A percentile compares a stretch with the other conserved stretches of the same genome.
Evolutionary conservation across 2,113 vertebrate genomes (phyloP).

Genomic region (Clupea harengus): DNA sequence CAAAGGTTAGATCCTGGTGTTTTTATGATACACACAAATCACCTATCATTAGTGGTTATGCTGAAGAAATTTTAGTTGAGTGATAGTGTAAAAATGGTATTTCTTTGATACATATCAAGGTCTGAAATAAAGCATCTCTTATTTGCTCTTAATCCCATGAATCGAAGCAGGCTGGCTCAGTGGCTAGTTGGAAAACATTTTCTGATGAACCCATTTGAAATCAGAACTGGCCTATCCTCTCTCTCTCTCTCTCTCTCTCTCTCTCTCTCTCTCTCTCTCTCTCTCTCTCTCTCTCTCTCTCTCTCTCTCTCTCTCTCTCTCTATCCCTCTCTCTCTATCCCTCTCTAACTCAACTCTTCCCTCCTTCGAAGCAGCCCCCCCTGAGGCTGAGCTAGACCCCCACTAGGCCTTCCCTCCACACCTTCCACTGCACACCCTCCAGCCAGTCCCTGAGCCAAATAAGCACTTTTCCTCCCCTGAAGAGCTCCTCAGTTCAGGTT

Average conservation of each 20-base stretch:
- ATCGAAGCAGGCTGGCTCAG: background rate
- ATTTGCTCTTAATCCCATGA: background rate
- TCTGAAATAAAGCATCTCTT: background rate
- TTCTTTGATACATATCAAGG: background rate
- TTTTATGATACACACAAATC: constrained; percentile 8
- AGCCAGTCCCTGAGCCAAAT: background rate
- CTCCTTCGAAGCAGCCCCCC: no score
- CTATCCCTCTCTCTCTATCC: no score
- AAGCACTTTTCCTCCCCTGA: background rate
- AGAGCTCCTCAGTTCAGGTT: background rate
- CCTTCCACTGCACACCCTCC: background rate
- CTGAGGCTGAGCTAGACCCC: background rate
- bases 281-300: no score
- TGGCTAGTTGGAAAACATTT: background rate
- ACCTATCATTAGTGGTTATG: constrained; percentile 5
- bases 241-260: background rate
- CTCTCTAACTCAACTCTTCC: no score
- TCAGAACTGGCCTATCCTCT: background rate
- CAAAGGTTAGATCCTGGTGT: constrained; percentile 1
- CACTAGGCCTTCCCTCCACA: background rate
- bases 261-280: no score
- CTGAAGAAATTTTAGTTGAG: background rate
- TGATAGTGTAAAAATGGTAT: background rate
- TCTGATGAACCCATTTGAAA: background rate
- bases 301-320: no score